Evolutionary conservation across 2,113 vertebrate species (phyloP), one percentile per base, ranked within the genome.

Genomic region (Saccopteryx bilineata): DNA sequence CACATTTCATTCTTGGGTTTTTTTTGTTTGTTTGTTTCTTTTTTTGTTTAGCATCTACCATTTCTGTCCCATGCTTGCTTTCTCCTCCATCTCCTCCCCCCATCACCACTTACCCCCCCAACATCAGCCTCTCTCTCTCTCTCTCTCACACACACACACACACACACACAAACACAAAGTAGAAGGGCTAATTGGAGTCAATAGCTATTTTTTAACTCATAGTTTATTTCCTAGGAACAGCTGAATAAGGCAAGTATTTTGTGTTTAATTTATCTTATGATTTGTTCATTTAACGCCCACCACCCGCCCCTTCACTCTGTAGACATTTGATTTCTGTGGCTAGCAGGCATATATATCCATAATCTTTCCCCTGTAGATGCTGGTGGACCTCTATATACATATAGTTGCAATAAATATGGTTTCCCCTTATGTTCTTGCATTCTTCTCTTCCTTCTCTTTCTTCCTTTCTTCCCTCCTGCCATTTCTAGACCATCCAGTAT

Each of bases 261-360:
- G 46, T 56, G 46, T 65, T 74, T 69, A 65, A 93, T 68, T 95
- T 46, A 88, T 74, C 15, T 93, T 76, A 83, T 52, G 31, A 21
- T 71, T 91, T 95, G 33, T 61, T 26, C 52, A 24, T 52, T 69
- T 81, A 54, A 84, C 91, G 87, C 48, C 54, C 26, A 78, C 17
- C 15, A 54, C 61, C n/a, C 88, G 56, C 61, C 87, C n/a, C 19
- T 60, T 87, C 50, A 79, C 14, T 84, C 26, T 93, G 11, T 84
- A 14, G 58, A 84, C 76, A 56, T 24, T 84, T 79, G 24, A 28
- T 84, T 89, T 85, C 23, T 21, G 14, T 87, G 60, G 17, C 31
- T 60, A 56, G 66, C 2, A 66, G 54, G 5, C 13, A 28, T 46
- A 52, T 74, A n/a, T 46, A 54, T 92, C 24, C 66, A 31, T 91